Evolutionary conservation across 2,113 vertebrate species (phyloP).

Genomic region (Enhydra lutris): DNA sequence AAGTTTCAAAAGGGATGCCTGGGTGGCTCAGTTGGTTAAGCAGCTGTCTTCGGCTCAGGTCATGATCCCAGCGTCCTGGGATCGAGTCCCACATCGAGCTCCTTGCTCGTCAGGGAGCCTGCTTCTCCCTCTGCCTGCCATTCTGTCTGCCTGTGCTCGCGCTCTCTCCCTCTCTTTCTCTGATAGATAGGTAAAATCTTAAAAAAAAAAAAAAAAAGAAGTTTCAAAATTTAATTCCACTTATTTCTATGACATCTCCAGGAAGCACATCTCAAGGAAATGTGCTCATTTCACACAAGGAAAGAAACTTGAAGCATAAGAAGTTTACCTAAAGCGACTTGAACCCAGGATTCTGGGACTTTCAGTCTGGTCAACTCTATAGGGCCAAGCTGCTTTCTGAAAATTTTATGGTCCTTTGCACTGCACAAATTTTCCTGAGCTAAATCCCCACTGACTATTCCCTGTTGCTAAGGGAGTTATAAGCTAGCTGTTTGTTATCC

Average conservation of each 20-base stretch:
- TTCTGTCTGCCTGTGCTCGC: no score
- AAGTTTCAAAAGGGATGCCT: constrained; percentile 1
- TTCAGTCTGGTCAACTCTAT: not conserved
- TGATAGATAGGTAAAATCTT: no score
- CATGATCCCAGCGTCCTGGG: no score
- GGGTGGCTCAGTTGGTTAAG: no score
- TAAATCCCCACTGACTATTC: constrained; percentile 58
- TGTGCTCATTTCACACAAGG: not conserved
- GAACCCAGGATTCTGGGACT: constrained; percentile 23
- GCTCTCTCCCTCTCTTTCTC: no score
- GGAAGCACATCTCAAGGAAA: constrained; percentile 18
- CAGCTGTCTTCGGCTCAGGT: no score
- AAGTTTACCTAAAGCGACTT: constrained; percentile 24
- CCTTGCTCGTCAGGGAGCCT: no score
- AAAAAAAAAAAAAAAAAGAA: not conserved
- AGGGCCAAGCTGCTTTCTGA: not conserved
- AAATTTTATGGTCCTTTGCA: constrained; percentile 23
- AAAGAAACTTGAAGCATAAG: not conserved
- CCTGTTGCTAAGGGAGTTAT: constrained; percentile 55
- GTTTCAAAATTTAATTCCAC: constrained; percentile 44
- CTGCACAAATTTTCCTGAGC: constrained; percentile 18
- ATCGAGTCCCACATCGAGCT: no score
- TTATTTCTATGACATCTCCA: constrained; percentile 26
- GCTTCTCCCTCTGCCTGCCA: no score
- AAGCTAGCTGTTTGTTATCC: constrained; percentile 56